Conservation (phyloP, 2,888 invertebrate species). For the Philonicus albiceps region DNA sequence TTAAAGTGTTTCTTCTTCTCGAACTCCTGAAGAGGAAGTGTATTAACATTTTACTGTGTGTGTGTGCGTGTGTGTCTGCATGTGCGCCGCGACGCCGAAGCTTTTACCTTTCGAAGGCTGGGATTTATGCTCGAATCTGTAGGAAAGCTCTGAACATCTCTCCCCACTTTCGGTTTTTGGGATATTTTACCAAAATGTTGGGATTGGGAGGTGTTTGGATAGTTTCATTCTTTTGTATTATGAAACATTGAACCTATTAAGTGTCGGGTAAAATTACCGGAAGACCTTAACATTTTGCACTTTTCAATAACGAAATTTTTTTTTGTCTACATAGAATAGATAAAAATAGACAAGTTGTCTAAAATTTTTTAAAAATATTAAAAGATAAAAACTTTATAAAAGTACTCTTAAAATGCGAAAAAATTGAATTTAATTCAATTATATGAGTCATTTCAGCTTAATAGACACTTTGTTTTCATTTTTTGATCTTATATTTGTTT, state of each 20-base stretch:
- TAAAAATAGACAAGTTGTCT: too few relatives aligned
- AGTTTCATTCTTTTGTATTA: not conserved
- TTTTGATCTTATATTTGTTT: too few relatives aligned
- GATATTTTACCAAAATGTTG: not conserved
- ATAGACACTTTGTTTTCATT: too few relatives aligned
- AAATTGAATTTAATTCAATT: too few relatives aligned
- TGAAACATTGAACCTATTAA: not conserved
- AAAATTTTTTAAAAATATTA: too few relatives aligned
- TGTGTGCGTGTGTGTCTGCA: not conserved
- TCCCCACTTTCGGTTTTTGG: not conserved
- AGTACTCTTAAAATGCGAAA: too few relatives aligned
- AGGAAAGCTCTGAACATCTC: not conserved
- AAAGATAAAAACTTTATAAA: too few relatives aligned
- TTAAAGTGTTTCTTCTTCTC: not conserved
- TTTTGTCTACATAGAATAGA: too few relatives aligned
- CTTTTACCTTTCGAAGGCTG: constrained; percentile 18
- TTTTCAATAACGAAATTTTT: too few relatives aligned
- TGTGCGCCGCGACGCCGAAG: not conserved
- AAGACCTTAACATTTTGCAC: not conserved
- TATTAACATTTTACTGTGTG: constrained; percentile 6
- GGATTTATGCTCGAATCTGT: not conserved
- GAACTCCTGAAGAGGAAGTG: not conserved
- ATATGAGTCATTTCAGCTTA: too few relatives aligned
- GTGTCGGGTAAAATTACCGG: not conserved
- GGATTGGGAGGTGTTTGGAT: not conserved